phyloP scores from a whole-genome alignment of 2,888 invertebrate species.

The Urechis unicinctus region DNA sequence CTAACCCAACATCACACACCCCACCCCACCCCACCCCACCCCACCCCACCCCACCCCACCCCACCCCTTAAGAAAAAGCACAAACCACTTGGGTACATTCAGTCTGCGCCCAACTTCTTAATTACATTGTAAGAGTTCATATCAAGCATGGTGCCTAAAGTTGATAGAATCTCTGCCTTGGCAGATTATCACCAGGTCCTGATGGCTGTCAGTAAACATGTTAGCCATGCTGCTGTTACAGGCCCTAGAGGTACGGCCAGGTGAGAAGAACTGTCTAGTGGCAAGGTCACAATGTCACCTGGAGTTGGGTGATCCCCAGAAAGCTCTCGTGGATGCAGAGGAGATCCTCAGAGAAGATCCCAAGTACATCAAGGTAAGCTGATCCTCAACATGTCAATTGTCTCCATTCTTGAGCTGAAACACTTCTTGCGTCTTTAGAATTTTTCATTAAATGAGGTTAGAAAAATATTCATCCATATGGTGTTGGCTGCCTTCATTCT shows the following conservation, averaged over 20 bases:
- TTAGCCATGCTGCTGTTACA: constrained; percentile 13
- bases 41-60: too few species aligned
- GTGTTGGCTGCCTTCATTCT: background rate
- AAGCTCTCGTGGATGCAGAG: constrained; percentile 78
- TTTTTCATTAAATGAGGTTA: background rate
- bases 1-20: too few species aligned
- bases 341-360: constrained; percentile 60
- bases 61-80: too few species aligned
- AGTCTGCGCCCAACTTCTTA: too few species aligned
- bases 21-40: too few species aligned
- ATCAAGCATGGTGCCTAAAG: too few species aligned
- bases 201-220: background rate
- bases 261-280: constrained; percentile 78
- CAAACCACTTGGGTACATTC: too few species aligned
- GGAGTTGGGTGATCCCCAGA: constrained; percentile 74
- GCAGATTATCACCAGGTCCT: too few species aligned
- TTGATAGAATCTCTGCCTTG: too few species aligned
- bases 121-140: too few species aligned
- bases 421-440: too few species aligned
- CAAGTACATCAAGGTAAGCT: constrained; percentile 34
- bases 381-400: background rate
- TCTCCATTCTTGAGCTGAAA: too few species aligned
- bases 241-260: constrained; percentile 74
- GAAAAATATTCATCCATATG: background rate
- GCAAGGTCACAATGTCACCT: constrained; percentile 84